Base-by-base conservation (phyloP, 2,797 vertebrate species). In the Rhadinocentrus ornatus region DNA sequence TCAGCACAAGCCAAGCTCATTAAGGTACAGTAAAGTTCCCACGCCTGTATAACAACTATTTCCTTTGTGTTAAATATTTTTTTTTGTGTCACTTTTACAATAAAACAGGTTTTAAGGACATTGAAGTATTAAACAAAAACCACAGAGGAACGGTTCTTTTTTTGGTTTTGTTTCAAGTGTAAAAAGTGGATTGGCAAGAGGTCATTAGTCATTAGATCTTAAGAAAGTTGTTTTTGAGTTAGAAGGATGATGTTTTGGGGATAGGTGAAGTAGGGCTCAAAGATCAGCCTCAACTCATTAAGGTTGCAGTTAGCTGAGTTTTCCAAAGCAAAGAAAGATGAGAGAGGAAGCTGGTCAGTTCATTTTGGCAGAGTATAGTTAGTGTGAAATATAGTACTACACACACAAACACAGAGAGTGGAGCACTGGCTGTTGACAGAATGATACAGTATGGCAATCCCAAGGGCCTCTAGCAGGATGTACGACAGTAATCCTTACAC, bases 361-460 rank as follows among this genome's bases (percentile, higher is more conserved):
- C 89, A 82, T 88, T 93, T 94, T 94, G 93, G 92, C 93, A 92
- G 77, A 44, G 71, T 37, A 55, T 3, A 58, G 52, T 41, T 76
- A 66, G 81, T 77, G 73, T 92, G 92, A 93, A 92, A 92, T 89
- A 90, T 70, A 81, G 89, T 86, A 90, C 80, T 76, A 72, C 83
- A 86, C 80, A 83, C 80, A 86, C 88, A 88, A 75, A 87, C 77
- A 61, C 78, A 83, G 75, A 85, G 73, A 80, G 86, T 54, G 46
- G 71, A 88, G 80, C 72, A 50, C 72, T 69, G 73, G 65, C 89
- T 87, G 92, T 86, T 92, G 93, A 95, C 93, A 94, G 93, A 92
- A 89, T 91, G 93, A 93, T 92, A 80, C 93, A 92, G 88, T 88
- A 84, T 84, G 89, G 86, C 72, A 70, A 86, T 92, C 92, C 89